Conservation (phyloP, 2,797 vertebrate species). For the Darevskia nairensis region DNA sequence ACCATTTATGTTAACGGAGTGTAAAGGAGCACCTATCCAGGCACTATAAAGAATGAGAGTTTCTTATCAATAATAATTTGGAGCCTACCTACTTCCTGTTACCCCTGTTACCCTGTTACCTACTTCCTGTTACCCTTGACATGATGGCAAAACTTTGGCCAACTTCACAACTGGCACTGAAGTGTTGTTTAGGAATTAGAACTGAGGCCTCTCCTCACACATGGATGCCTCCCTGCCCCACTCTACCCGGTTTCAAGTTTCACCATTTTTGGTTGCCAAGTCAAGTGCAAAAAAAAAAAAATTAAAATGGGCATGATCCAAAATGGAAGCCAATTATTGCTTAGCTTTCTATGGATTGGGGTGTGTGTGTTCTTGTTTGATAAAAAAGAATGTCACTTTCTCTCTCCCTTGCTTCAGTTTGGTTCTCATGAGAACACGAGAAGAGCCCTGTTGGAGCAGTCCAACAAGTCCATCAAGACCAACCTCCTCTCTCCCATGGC, state of each 20-base stretch:
- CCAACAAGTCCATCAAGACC: background rate
- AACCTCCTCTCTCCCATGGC: background rate
- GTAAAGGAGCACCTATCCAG: background rate
- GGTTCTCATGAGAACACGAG: background rate
- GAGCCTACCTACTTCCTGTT: background rate
- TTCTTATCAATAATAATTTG: background rate
- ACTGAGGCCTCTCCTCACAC: too few relatives aligned
- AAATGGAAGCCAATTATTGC: background rate
- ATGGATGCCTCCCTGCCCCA: background rate
- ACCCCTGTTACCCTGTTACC: too few relatives aligned
- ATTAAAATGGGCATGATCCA: background rate
- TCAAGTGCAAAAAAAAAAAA: background rate
- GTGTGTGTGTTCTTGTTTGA: background rate
- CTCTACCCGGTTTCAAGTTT: background rate
- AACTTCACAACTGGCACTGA: background rate
- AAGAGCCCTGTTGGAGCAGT: too few relatives aligned
- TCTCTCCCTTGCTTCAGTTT: background rate
- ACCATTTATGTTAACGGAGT: constrained; percentile 15
- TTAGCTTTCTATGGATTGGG: too few relatives aligned
- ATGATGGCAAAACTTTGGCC: background rate
- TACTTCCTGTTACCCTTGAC: background rate
- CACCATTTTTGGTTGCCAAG: background rate
- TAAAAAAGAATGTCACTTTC: background rate
- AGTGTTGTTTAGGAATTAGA: background rate
- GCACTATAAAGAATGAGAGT: background rate